These are phyloP conservation scores for Clarias platycephalus DNA, from an alignment of 2,797 vertebrate genomes.

Conservation along the genomic window DNA sequence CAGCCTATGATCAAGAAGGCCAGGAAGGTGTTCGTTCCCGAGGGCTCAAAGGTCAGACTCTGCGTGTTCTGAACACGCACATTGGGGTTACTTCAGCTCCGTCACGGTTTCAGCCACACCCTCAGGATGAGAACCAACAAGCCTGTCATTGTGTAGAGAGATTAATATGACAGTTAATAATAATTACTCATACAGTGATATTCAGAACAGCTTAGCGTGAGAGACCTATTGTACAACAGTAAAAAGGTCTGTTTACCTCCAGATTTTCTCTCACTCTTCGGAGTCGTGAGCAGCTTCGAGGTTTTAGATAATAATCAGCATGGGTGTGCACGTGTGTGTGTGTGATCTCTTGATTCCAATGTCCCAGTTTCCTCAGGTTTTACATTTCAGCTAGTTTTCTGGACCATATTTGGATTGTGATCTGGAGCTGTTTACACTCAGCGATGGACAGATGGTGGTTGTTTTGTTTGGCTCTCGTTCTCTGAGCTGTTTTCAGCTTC, in stretches of 20 bases:
- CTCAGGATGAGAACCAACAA: not conserved
- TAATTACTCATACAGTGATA: not conserved
- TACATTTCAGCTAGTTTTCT: not conserved
- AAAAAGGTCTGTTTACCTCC: not conserved
- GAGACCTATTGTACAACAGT: not conserved
- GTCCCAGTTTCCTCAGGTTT: not conserved
- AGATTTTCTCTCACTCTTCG: not conserved
- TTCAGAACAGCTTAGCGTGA: not conserved
- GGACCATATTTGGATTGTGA: not conserved
- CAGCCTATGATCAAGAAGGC: constrained; percentile 91
- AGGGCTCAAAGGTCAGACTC: constrained; percentile 79
- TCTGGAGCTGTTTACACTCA: not conserved
- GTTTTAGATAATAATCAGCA: not conserved
- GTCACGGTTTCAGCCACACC: not conserved
- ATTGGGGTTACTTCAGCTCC: not conserved
- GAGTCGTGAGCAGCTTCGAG: not conserved
- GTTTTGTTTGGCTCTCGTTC: constrained; percentile 6
- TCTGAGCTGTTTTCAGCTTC: not conserved
- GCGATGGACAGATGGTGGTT: constrained; percentile 1
- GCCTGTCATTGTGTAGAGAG: not conserved
- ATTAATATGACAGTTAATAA: not conserved
- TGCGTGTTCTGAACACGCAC: not conserved
- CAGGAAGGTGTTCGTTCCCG: constrained; percentile 84
- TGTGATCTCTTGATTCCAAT: not conserved
- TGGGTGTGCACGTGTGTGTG: not conserved